Evolutionary conservation across 2,888 invertebrate species (phyloP).

Genomic region (Deilephila porcellus): DNA sequence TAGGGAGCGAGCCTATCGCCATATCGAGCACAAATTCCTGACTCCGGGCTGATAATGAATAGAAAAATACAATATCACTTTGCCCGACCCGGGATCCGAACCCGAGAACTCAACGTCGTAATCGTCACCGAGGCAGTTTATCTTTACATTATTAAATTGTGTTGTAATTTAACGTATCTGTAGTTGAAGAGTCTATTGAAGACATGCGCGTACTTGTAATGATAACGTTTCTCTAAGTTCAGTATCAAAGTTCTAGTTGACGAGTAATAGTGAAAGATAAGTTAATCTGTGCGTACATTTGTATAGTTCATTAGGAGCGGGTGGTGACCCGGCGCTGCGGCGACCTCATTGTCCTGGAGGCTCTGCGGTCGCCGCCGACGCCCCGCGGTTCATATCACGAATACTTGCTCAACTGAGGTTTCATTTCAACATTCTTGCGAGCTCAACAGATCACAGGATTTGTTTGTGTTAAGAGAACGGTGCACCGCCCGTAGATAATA

Average conservation of each 20-base stretch:
- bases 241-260: background rate
- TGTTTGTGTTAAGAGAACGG: background rate
- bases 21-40: too few species aligned
- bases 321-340: background rate
- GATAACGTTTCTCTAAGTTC: background rate
- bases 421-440: conserved; percentile 7
- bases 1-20: too few species aligned
- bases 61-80: too few species aligned
- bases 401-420: conserved; percentile 6
- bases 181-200: background rate
- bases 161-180: too few species aligned
- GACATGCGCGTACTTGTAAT: background rate
- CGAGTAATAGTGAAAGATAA: background rate
- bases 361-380: background rate
- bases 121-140: too few species aligned
- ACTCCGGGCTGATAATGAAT: too few species aligned
- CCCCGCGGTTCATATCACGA: background rate
- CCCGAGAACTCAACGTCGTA: too few species aligned
- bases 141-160: too few species aligned
- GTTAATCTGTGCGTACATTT: conserved; percentile 5
- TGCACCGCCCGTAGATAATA: too few species aligned
- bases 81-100: too few species aligned
- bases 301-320: conserved; percentile 21
- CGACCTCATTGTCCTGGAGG: conserved; percentile 5
- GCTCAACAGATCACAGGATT: background rate